Conservation (phyloP, 2,797 vertebrate species). For the Falco naumanni region DNA sequence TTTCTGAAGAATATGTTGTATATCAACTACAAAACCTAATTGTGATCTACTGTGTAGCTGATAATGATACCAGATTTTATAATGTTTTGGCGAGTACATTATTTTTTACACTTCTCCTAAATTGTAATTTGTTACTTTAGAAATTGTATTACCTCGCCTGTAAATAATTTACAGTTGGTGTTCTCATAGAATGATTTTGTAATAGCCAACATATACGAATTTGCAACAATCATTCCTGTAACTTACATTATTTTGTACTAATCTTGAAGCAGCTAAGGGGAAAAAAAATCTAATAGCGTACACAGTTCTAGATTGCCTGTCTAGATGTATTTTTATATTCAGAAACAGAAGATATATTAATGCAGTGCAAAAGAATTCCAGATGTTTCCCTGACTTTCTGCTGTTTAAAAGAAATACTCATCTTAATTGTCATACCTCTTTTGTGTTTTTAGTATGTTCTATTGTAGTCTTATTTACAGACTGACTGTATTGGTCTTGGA, state of each 20-base stretch:
- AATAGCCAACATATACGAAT: conserved; percentile 54
- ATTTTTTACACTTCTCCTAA: conserved; percentile 60
- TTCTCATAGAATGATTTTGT: conserved; percentile 66
- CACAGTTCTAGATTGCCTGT: conserved; percentile 33
- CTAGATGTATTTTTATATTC: conserved; percentile 70
- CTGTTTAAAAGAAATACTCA: conserved; percentile 29
- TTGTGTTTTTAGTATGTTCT: not conserved
- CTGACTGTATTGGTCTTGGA: not conserved
- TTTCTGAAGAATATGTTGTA: conserved; percentile 52
- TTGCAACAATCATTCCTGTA: conserved; percentile 73
- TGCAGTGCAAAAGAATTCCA: conserved; percentile 25
- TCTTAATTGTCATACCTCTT: conserved; percentile 48
- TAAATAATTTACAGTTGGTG: conserved; percentile 63
- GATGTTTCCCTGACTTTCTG: conserved; percentile 27
- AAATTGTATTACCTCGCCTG: conserved; percentile 76
- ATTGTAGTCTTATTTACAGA: conserved; percentile 21
- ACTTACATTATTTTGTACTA: conserved; percentile 68
- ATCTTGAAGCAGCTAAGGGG: conserved; percentile 53
- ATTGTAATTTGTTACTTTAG: conserved; percentile 50
- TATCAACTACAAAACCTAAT: conserved; percentile 46
- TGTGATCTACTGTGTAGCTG: conserved; percentile 38
- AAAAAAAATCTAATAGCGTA: conserved; percentile 13
- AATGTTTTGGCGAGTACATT: conserved; percentile 53
- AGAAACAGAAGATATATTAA: conserved; percentile 26
- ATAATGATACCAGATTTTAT: conserved; percentile 60